Base-by-base conservation (phyloP, 53 echinoderm and acorn worm genomes). In the Henricia sp. region DNA sequence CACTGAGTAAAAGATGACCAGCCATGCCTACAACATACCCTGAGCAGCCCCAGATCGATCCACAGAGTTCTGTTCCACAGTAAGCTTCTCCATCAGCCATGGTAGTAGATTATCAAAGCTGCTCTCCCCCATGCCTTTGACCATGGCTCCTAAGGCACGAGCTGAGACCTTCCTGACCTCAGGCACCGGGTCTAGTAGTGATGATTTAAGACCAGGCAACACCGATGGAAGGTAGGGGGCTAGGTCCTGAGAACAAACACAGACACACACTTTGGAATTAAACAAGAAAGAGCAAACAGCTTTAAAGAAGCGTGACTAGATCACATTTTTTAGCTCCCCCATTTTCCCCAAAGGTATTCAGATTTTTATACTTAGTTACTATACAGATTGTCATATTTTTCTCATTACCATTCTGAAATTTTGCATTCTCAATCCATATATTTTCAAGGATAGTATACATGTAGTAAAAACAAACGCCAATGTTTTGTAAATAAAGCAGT, bases 71-170 rank as follows among this genome's bases (percentile, higher is more conserved):
- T 94, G 94, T 48, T 99, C 99, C 26, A 94, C 94, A 37, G 94
- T 99, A 29, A 99, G 87, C 59, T 99, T 99, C 91, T 99, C 99
- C 99, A 99, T 99, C 42, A 99, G 57, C 99, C 99, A 99, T 1
- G 99, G 99, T 30, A 92, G 57, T 50, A 99, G 91, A 25, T 94
- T 87, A 50, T 94, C 94, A 69, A 99, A 99, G 84, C 99, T 94
- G 35, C 88, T 86, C 89, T 95, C 94, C 12, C 99, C 99, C 94
- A 94, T 99, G 1, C 99, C 99, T 36, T 92, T 99, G 52, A 99
- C 94, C 94, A 99, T 99, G 10, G 99, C 99, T 16, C 97, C 99
- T 27, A 99, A 84, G 50, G 99, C 99, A 71, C 90, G 87, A 48
- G 92, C 94, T 41, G 95, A 92, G 6, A 99, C 90, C 66, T 89